Evolutionary conservation across 2,113 vertebrate species (phyloP).

Genomic region (Austrofundulus limnaeus): DNA sequence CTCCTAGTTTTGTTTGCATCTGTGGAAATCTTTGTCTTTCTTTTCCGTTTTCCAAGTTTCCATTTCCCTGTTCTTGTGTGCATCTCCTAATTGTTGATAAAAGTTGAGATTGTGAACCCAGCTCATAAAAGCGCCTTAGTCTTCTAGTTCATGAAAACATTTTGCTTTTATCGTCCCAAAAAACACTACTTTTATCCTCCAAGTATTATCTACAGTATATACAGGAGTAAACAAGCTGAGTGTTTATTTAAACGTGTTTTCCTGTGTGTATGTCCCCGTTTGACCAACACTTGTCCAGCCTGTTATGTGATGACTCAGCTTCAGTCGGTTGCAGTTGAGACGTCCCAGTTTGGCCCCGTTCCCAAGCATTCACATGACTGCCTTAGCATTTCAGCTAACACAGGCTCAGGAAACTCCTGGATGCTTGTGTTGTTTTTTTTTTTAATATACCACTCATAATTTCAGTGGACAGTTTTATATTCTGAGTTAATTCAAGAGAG

Average conservation of each 20-base stretch:
- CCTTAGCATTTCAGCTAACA: neutral
- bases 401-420: neutral
- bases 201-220: neutral
- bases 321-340: slow-evolving; percentile 2
- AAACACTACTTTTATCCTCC: too few relatives aligned
- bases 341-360: neutral
- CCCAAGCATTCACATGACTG: neutral
- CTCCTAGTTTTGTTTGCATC: too few relatives aligned
- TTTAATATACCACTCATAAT: too few relatives aligned
- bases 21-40: too few relatives aligned
- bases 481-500: neutral
- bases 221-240: neutral
- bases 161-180: too few relatives aligned
- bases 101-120: too few relatives aligned
- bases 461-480: neutral
- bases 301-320: slow-evolving; percentile 2
- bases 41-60: too few relatives aligned
- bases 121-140: too few relatives aligned
- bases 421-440: neutral
- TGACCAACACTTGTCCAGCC: slow-evolving; percentile 9
- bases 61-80: too few relatives aligned
- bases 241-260: slow-evolving; percentile 10
- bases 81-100: too few relatives aligned
- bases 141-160: too few relatives aligned
- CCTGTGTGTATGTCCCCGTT: neutral